phyloP scores from a whole-genome alignment of 2,888 invertebrate species.

The Apodemia duryi region DNA sequence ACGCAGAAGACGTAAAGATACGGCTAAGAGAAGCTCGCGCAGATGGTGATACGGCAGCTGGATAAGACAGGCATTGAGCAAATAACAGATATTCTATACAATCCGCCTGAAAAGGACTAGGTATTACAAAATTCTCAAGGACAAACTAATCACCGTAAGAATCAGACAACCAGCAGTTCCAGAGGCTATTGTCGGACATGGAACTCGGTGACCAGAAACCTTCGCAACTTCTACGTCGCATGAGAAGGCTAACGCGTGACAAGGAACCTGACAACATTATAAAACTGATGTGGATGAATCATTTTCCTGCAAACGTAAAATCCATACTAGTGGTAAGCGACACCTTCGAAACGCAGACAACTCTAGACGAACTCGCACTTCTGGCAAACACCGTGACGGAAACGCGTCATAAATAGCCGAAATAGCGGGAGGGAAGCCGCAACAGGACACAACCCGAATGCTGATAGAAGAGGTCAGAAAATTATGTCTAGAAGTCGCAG shows the following conservation, averaged over 20 bases:
- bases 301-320: constrained; percentile 25
- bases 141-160: neutral
- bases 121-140: too few species aligned
- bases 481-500: neutral
- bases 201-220: constrained; percentile 31
- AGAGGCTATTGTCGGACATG: constrained; percentile 12
- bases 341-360: constrained; percentile 16
- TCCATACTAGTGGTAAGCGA: constrained; percentile 24
- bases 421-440: neutral
- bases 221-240: constrained; percentile 29
- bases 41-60: too few species aligned
- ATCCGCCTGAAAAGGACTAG: too few species aligned
- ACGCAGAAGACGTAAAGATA: too few species aligned
- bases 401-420: neutral
- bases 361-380: constrained; percentile 23
- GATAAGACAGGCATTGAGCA: too few species aligned
- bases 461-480: neutral
- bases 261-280: constrained; percentile 29
- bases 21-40: too few species aligned
- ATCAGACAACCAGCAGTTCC: too few species aligned
- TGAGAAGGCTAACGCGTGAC: constrained; percentile 24
- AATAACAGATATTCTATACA: too few species aligned
- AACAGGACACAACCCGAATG: neutral
- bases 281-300: constrained; percentile 29
- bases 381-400: constrained; percentile 23